Evolutionary conservation across 2,888 invertebrate species (phyloP).

Genomic region (Aradus depressus): DNA sequence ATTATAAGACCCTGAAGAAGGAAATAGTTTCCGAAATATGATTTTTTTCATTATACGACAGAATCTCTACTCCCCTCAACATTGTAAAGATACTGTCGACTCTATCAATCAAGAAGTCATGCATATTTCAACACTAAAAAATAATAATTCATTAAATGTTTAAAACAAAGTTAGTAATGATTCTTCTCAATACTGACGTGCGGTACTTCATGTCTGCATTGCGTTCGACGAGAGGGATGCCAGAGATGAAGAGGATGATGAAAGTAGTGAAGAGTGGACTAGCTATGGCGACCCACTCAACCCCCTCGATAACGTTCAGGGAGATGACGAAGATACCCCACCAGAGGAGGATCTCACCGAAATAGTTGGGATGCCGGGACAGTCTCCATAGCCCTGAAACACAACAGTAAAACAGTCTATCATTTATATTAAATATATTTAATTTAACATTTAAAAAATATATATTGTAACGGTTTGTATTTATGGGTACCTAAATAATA

Average conservation of each 20-base stretch:
- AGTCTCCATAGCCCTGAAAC: slow-evolving; percentile 64
- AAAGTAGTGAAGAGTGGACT: slow-evolving; percentile 79
- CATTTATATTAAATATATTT: neutral
- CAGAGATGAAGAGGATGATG: slow-evolving; percentile 80
- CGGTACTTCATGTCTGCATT: slow-evolving; percentile 80
- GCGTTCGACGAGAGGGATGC: slow-evolving; percentile 77
- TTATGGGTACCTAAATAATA: neutral
- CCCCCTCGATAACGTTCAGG: slow-evolving; percentile 69
- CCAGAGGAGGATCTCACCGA: slow-evolving; percentile 88
- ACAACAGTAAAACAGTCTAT: too few relatives aligned
- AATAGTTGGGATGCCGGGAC: slow-evolving; percentile 88
- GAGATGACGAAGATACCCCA: slow-evolving; percentile 88
- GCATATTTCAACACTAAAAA: too few relatives aligned
- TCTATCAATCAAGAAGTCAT: too few relatives aligned
- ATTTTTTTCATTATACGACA: too few relatives aligned
- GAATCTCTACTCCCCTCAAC: too few relatives aligned
- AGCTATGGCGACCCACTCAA: slow-evolving; percentile 75
- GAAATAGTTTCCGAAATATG: too few relatives aligned
- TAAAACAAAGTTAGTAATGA: neutral
- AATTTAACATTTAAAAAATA: neutral
- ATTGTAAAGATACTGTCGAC: too few relatives aligned
- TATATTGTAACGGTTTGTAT: too few relatives aligned
- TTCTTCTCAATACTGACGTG: slow-evolving; percentile 49
- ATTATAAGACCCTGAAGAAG: too few relatives aligned
- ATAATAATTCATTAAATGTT: neutral